phyloP scores from a whole-genome alignment of 2,888 invertebrate species.

The Masnerella sp. region DNA sequence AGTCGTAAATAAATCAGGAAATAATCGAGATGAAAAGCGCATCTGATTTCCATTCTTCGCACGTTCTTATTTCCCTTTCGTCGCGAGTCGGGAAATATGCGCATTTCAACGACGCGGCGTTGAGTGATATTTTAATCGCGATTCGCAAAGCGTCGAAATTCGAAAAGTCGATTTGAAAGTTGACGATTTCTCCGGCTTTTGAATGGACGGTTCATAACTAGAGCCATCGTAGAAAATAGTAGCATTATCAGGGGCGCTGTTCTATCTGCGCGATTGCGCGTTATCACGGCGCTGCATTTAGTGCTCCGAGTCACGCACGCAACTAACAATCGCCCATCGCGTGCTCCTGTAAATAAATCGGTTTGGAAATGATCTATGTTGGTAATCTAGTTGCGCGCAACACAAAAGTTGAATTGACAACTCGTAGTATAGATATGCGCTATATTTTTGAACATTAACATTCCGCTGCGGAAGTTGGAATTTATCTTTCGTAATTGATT shows the following conservation, averaged over 20 bases:
- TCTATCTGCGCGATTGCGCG: constrained; percentile 40
- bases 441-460: too few relatives aligned
- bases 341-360: constrained; percentile 46
- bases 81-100: too few relatives aligned
- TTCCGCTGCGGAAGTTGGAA: too few relatives aligned
- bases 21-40: constrained; percentile 14
- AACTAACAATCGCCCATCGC: constrained; percentile 46
- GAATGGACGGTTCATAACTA: constrained; percentile 26
- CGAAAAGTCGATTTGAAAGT: constrained; percentile 36
- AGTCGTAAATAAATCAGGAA: constrained; percentile 3
- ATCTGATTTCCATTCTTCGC: too few relatives aligned
- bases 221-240: constrained; percentile 34
- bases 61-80: too few relatives aligned
- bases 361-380: constrained; percentile 24
- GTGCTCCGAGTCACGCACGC: constrained; percentile 42
- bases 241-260: constrained; percentile 6
- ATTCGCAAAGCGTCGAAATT: constrained; percentile 23
- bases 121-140: constrained; percentile 22
- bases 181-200: constrained; percentile 30
- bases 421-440: constrained; percentile 2
- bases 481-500: too few relatives aligned
- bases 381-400: constrained; percentile 33
- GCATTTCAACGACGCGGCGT: too few relatives aligned
- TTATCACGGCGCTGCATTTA: constrained; percentile 42
- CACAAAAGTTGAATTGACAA: constrained; percentile 46